Percentiles rank a stretch among this genome's conserved stretches.
phyloP scores from a whole-genome alignment of 2,797 vertebrate genomes.

The Sebastiscus tertius region DNA sequence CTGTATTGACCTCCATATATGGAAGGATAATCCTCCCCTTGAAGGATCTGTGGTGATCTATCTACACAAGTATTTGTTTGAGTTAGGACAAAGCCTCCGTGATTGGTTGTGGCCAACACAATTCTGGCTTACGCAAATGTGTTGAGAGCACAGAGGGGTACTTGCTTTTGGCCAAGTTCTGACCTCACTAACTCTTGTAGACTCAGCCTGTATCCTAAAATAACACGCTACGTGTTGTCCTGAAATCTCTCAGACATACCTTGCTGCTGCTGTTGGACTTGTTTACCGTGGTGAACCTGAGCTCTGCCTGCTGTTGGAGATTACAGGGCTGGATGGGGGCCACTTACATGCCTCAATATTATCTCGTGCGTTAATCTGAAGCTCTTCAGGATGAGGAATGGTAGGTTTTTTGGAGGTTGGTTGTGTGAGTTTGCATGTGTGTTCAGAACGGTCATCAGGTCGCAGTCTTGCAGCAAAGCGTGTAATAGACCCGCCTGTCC shows the following conservation, averaged over 20 bases:
- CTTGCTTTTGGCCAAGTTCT: slow-evolving; percentile 56
- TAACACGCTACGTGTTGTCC: slow-evolving; percentile 54
- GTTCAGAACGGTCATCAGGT: not conserved
- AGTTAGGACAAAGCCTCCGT: slow-evolving; percentile 18
- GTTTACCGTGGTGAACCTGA: slow-evolving; percentile 57
- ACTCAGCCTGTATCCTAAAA: slow-evolving; percentile 58
- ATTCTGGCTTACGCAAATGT: slow-evolving; percentile 27
- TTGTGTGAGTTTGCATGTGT: slow-evolving; percentile 1
- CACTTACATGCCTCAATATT: slow-evolving; percentile 20
- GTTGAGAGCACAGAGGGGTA: slow-evolving; percentile 30
- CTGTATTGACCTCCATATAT: slow-evolving; percentile 48
- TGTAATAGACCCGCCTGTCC: no score
- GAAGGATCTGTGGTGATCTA: slow-evolving; percentile 44
- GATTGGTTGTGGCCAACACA: slow-evolving; percentile 54
- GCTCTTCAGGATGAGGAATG: slow-evolving; percentile 1
- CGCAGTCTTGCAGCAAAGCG: no score
- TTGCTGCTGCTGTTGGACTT: slow-evolving; percentile 56
- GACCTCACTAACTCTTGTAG: slow-evolving; percentile 50
- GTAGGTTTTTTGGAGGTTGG: not conserved
- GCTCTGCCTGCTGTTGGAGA: slow-evolving; percentile 40
- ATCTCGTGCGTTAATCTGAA: slow-evolving; percentile 31
- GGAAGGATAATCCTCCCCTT: slow-evolving; percentile 29
- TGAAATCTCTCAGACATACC: slow-evolving; percentile 58
- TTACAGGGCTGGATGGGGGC: slow-evolving; percentile 30
- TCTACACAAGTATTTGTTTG: slow-evolving; percentile 66